phyloP scores from a whole-genome alignment of 1,140 invertebrate species.

The Octopus bimaculoides region DNA sequence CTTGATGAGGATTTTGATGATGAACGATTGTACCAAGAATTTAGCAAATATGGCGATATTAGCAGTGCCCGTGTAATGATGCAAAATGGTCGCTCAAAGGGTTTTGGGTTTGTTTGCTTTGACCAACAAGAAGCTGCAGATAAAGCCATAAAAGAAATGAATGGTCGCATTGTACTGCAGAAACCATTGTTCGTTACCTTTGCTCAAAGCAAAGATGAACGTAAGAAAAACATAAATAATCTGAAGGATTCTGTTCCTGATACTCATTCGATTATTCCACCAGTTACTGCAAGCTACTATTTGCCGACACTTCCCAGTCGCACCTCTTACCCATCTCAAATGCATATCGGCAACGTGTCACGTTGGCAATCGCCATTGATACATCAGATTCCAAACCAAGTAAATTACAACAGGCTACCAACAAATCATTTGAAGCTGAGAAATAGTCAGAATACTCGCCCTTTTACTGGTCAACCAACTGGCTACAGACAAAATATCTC shows the following conservation, averaged over 20 bases:
- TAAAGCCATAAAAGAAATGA: conserved; percentile 97
- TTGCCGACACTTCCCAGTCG: conserved; percentile 65
- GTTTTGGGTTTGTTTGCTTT: conserved; percentile 98
- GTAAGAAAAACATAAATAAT: conserved; percentile 92
- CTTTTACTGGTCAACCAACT: conserved; percentile 69
- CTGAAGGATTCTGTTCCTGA: conserved; percentile 96
- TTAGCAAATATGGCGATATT: conserved; percentile 90
- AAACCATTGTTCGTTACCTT: conserved; percentile 99
- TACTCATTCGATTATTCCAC: conserved; percentile 77
- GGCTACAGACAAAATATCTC: neutral
- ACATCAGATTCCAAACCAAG: conserved; percentile 1
- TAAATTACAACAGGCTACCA: conserved; percentile 9
- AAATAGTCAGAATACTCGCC: conserved; percentile 73
- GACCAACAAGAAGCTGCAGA: conserved; percentile 95
- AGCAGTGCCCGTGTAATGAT: conserved; percentile 85
- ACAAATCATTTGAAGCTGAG: conserved; percentile 57
- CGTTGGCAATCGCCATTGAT: conserved; percentile 66
- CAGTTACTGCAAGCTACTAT: conserved; percentile 81
- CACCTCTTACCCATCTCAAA: conserved; percentile 81
- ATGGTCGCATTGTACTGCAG: conserved; percentile 90
- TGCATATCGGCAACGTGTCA: conserved; percentile 68
- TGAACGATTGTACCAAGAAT: conserved; percentile 89
- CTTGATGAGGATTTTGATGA: conserved; percentile 96
- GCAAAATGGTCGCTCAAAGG: conserved; percentile 68
- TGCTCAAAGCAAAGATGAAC: conserved; percentile 91